Evolutionary conservation across 2,888 invertebrate genomes (phyloP).

Genomic region (Metallyticus violacea): DNA sequence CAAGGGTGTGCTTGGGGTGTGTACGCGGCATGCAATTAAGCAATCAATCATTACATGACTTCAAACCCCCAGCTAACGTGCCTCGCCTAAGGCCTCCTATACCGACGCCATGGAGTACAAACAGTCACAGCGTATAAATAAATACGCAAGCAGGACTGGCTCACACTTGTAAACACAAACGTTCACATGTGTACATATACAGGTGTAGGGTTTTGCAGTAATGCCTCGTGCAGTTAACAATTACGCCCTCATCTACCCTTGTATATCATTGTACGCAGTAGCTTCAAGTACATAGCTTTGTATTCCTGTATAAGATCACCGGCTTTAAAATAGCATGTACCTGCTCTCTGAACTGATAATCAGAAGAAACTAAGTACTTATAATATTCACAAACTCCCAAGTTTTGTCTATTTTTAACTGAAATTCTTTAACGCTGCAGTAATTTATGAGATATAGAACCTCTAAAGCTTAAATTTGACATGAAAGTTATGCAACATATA

Average conservation of each 20-base stretch:
- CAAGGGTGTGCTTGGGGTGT: background rate
- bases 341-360: too few species aligned
- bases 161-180: background rate
- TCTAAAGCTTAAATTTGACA: too few species aligned
- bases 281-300: background rate
- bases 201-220: background rate
- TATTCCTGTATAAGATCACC: too few species aligned
- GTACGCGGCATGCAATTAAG: background rate
- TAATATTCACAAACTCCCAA: too few species aligned
- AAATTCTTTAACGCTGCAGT: too few species aligned
- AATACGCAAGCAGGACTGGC: background rate
- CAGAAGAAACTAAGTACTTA: too few species aligned
- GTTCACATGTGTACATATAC: background rate
- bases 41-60: constrained; percentile 2
- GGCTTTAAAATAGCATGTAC: too few species aligned
- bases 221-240: background rate
- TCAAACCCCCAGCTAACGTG: background rate
- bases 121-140: background rate
- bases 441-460: too few species aligned
- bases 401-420: too few species aligned
- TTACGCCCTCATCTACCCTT: background rate
- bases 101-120: too few species aligned
- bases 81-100: background rate
- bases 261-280: background rate
- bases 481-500: too few species aligned